Evolutionary conservation across 2,113 vertebrate species (phyloP), one percentile per base, ranked within the genome.

Genomic region (Gasterosteus aculeatus): DNA sequence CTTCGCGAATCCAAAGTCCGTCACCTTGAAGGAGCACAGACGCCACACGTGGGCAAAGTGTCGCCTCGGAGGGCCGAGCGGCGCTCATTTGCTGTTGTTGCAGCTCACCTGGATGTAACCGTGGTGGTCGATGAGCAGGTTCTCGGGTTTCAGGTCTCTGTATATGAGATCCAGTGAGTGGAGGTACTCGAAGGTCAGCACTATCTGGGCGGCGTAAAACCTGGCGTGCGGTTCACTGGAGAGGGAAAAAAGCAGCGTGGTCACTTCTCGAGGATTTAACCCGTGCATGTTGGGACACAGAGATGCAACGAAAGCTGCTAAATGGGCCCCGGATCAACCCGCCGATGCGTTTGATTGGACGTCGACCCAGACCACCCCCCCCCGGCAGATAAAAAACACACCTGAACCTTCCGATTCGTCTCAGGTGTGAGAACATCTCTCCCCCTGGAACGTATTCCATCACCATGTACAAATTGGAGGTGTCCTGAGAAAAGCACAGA

Each of bases 401-500:
- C 98, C 98, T 99, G 95, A 99, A 99, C 92, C 98, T 96, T 91
- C 98, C 98, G 22, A 99, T 99, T 95, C 97, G 95, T 96, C 98
- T 96, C 92, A 99, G 94, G 93, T 99, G 98, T 89, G 98, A 99
- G 92, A 99, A 99, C 98, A 99, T 99, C 94, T 99, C 98, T 83
- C 98, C 98, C 51, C 98, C 98, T 72, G 98, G 97, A 85, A 99
- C 96, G 82, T 99, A 99, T 92, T 99, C 98, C 98, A 99, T 98
- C 94, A 99, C 95, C 98, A 99, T 99, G 92, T 99, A 99, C 95
- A 99, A 96, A 94, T 99, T 99, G 92, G 98, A 99, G 94, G 99
- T 99, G 92, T 99, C 98, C 98, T 99, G 87, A 3, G 19, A 73
- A 63, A 71, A 26, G 29, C 22, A 29, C 4, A 53, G n/a, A 11